phyloP scores from a whole-genome alignment of 2,113 vertebrate species.

The Spea multiplicata region DNA sequence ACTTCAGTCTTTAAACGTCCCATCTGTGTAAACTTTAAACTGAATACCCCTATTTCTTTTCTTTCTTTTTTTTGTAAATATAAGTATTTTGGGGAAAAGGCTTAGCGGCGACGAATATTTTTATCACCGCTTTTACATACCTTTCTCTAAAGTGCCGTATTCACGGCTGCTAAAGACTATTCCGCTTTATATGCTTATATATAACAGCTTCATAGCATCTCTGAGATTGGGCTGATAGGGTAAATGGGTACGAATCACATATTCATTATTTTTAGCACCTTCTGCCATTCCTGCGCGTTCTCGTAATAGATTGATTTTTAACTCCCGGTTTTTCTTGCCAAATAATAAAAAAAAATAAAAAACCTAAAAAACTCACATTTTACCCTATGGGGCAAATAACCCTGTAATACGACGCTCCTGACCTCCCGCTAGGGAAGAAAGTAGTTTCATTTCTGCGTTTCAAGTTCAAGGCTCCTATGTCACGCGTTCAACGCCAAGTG shows the following conservation, averaged over 20 bases:
- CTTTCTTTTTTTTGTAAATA: not conserved
- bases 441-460: not conserved
- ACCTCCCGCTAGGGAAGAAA: not conserved
- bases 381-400: not conserved
- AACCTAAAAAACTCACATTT: not conserved
- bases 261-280: conserved; percentile 16
- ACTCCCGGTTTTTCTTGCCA: not conserved
- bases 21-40: no score
- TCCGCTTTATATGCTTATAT: not conserved
- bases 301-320: conserved; percentile 25
- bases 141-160: conserved; percentile 10
- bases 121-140: not conserved
- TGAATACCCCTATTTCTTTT: not conserved
- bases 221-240: conserved; percentile 1
- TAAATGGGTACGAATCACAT: conserved; percentile 13
- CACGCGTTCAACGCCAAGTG: not conserved
- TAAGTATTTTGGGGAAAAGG: not conserved
- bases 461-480: not conserved
- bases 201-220: not conserved
- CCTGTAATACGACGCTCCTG: not conserved
- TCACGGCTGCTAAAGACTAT: not conserved
- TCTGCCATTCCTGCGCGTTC: conserved; percentile 11
- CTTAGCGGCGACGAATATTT: not conserved
- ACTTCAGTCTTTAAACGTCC: no score
- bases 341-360: no score